Percentiles rank a stretch among this genome's conserved stretches.
phyloP scores from a whole-genome alignment of 1,140 invertebrate genomes.

The Drosophila truncata region DNA sequence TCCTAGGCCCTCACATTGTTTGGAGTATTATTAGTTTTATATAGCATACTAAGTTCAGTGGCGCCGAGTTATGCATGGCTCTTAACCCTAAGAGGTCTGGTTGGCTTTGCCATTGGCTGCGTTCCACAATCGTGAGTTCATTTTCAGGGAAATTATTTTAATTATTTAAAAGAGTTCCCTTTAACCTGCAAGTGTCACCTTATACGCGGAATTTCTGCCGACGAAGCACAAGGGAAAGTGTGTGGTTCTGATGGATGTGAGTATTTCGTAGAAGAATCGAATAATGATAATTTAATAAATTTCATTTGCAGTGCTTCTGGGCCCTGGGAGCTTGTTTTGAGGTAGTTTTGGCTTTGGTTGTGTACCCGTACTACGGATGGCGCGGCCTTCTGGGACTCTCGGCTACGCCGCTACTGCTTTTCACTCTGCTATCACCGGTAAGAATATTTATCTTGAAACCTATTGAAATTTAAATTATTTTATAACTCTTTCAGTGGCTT shows the following conservation, averaged over 20 bases:
- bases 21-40: slow-evolving; percentile 95
- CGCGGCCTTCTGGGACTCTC: slow-evolving; percentile 95
- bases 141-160: not conserved
- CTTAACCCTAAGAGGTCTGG: slow-evolving; percentile 94
- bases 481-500: slow-evolving; percentile 18
- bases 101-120: slow-evolving; percentile 98
- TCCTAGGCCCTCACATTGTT: slow-evolving; percentile 87
- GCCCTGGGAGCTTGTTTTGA: slow-evolving; percentile 97
- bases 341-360: slow-evolving; percentile 94
- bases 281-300: not conserved
- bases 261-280: slow-evolving; percentile 70
- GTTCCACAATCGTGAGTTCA: slow-evolving; percentile 96
- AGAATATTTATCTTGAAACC: not conserved
- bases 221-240: slow-evolving; percentile 97
- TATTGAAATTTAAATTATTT: no score
- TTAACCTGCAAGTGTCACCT: slow-evolving; percentile 90
- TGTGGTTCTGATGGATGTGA: slow-evolving; percentile 97
- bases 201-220: slow-evolving; percentile 98
- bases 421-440: slow-evolving; percentile 89
- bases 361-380: slow-evolving; percentile 97
- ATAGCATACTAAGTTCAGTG: slow-evolving; percentile 95
- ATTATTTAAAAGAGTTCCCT: not conserved
- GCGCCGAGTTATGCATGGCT: slow-evolving; percentile 97
- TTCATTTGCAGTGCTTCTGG: slow-evolving; percentile 94
- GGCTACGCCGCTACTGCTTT: slow-evolving; percentile 94